Base-by-base conservation (phyloP, 2,888 invertebrate species). In the Caenorhabditis plicata region DNA sequence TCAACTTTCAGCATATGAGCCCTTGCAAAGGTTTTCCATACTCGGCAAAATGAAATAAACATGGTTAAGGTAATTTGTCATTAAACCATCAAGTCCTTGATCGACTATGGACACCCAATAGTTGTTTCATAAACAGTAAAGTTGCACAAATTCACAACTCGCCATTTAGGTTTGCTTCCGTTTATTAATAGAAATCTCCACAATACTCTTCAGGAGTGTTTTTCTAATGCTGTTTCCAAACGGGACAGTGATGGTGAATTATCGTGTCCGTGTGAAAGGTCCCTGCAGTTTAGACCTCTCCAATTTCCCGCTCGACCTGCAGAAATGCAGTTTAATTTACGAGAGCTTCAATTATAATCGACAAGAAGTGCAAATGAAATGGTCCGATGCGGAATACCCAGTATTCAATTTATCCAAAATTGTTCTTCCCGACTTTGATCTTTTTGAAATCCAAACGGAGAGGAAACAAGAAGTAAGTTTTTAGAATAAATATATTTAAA, bases 31-130 rank as follows among this genome's bases (percentile, higher is more conserved):
- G 58, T 58, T 36, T 33, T 33, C n/a, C 8, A 22, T 39, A n/a
- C n/a, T n/a, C n/a, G n/a, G n/a, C n/a, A n/a, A n/a, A n/a, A n/a
- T n/a, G 36, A 48, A 19, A 13, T 13, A n/a, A 22, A 5, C 8
- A 36, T 8, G 2, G 43, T 52, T 38, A 32, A 64, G 68, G 64
- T 17, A 74, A 74, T 49, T 56, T 74, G 1, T 74, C 74, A 8
- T 48, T 74, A n/a, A 71, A 68, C 40, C 67, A 67, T 39, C 68
- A 71, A 43, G 64, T 72, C 8, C 48, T 71, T 8, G 67, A 68
- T 11, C 42, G 66, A 3, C 66, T 77, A 0, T 77, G 77, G 77
- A 77, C 75, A n/a, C 78, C 78, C 5, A 78, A 78, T 48, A 71
- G 72, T 23, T 78, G 77, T 40, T 78, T 74, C 42, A 71, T 74